phyloP scores from a whole-genome alignment of 2,888 invertebrate genomes.

The Gnatocerus cornutus region DNA sequence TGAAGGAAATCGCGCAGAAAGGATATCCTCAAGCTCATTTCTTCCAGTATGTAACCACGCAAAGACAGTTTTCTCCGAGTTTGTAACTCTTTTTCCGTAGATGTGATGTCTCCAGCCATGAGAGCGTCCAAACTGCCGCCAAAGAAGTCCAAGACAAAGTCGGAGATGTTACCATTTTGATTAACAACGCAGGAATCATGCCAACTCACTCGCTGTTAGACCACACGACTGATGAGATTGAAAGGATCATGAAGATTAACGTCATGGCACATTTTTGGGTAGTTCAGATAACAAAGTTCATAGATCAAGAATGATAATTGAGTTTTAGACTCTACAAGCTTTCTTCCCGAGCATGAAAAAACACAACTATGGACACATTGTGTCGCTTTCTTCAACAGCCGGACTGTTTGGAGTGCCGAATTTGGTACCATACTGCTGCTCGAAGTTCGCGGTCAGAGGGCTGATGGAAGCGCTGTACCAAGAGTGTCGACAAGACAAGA shows the following conservation, averaged over 20 bases:
- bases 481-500: conserved; percentile 76
- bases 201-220: conserved; percentile 82
- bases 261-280: conserved; percentile 89
- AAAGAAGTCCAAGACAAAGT: conserved; percentile 79
- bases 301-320: neutral
- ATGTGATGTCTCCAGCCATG: conserved; percentile 84
- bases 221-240: conserved; percentile 80
- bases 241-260: conserved; percentile 82
- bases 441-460: conserved; percentile 88
- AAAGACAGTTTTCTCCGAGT: too few species aligned
- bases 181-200: conserved; percentile 93
- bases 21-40: conserved; percentile 71
- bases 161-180: conserved; percentile 84
- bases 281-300: conserved; percentile 52
- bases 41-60: conserved; percentile 30
- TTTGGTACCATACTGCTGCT: conserved; percentile 86
- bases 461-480: conserved; percentile 88
- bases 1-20: conserved; percentile 72
- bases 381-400: conserved; percentile 84
- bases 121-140: conserved; percentile 78
- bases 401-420: conserved; percentile 83
- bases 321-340: conserved; percentile 78
- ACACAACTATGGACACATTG: conserved; percentile 83
- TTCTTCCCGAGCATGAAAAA: conserved; percentile 86
- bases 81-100: conserved; percentile 66